Base-by-base conservation (phyloP, 2,113 vertebrate genomes). In the Chascanopsetta lugubris region DNA sequence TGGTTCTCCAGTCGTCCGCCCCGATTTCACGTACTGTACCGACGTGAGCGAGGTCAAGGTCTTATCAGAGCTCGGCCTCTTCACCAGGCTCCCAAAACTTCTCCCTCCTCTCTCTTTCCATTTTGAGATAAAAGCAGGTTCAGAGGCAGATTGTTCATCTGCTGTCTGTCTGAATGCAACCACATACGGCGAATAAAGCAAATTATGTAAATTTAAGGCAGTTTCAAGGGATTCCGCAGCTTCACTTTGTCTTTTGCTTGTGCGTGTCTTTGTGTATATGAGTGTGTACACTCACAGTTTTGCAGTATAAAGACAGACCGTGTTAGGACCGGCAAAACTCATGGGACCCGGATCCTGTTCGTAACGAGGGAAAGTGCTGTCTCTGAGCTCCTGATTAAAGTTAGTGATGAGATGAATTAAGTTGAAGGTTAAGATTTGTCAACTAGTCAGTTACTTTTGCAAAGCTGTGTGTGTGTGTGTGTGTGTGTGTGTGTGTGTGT, bases 41-140 rank as follows among this genome's bases (percentile, higher is more conserved):
- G 49, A 58, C 61, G 17, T 18, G 48, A 66, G 63, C 51, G 53
- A 64, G 66, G 83, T 83, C 79, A 88, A 76, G 62, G 73, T 8
- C 51, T 78, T 18, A 64, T 56, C 29, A 8, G 61, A 48, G 55
- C 56, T 49, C 34, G 1, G 59, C 38, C 61, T 53, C 66, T 54
- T 45, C 10, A 9, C 47, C 48, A 40, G 48, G 49, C 43, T 50
- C 32, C 59, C 62, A 40, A 1, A 53, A 68, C 54, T 22, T 48
- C 67, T 72, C 47, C 50, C 56, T 56, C 43, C 62, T 76, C 26
- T 38, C 26, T 63, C 61, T n/a, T 74, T 55, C 63, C 71, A 79
- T 72, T 79, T 80, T 59, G 49, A 61, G 75, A 76, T 82, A 42
- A 80, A 83, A 77, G 73, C 15, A 45, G 51, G 56, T 62, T 73